phyloP scores from a whole-genome alignment of 2,888 invertebrate species.

The Anorthoa munda region DNA sequence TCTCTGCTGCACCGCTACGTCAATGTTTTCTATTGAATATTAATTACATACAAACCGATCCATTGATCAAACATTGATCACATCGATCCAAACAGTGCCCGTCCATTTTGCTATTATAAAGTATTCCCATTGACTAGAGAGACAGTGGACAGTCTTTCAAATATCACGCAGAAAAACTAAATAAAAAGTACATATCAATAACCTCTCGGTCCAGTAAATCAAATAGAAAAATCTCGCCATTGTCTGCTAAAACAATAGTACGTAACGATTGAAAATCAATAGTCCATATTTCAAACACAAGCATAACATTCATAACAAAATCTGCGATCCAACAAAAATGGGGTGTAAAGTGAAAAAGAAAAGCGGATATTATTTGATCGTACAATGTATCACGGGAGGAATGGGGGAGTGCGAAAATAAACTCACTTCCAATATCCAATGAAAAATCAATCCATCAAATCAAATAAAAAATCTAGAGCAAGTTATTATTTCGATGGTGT shows the following conservation, averaged over 20 bases:
- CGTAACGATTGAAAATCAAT: slow-evolving; percentile 52
- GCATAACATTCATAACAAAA: slow-evolving; percentile 64
- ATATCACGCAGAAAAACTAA: neutral
- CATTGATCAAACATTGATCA: too few species aligned
- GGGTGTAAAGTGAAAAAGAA: slow-evolving; percentile 74
- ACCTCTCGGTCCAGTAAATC: slow-evolving; percentile 12
- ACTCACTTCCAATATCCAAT: slow-evolving; percentile 77
- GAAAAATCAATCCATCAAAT: slow-evolving; percentile 81
- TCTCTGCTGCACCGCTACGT: neutral
- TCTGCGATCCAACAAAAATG: slow-evolving; percentile 68
- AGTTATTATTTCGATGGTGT: slow-evolving; percentile 71
- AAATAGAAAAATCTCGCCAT: slow-evolving; percentile 28
- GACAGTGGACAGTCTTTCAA: neutral
- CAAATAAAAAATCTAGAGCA: slow-evolving; percentile 76
- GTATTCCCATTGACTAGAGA: neutral
- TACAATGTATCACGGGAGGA: slow-evolving; percentile 74
- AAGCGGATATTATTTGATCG: slow-evolving; percentile 78
- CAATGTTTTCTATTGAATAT: neutral
- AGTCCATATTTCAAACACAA: slow-evolving; percentile 63
- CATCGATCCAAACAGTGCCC: neutral
- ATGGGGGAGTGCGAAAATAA: slow-evolving; percentile 72
- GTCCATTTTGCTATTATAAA: neutral
- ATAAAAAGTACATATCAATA: neutral
- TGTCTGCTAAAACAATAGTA: slow-evolving; percentile 29
- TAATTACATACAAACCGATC: too few species aligned